A percentile compares a stretch with the other conserved stretches of the same genome.
These are phyloP conservation scores for Nibea coibor DNA, from an alignment of 2,113 vertebrate genomes.

Conservation along the genomic window DNA sequence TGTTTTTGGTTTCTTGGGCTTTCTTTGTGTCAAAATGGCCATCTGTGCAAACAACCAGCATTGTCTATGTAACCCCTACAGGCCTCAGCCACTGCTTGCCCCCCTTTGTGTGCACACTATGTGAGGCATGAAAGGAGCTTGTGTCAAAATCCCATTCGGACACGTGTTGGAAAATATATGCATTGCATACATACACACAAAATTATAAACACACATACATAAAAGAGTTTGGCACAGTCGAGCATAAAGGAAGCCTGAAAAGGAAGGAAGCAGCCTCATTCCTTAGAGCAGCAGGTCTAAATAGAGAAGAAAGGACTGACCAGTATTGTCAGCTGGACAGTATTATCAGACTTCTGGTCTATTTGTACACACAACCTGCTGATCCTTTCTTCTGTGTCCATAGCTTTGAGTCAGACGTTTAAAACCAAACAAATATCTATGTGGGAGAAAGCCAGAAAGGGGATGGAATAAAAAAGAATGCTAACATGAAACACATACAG, in stretches of 20 bases:
- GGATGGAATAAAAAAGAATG: not conserved
- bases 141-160: slow-evolving; percentile 44
- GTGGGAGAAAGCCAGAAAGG: slow-evolving; percentile 29
- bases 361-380: slow-evolving; percentile 58
- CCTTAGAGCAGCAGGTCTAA: slow-evolving; percentile 54
- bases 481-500: slow-evolving; percentile 11
- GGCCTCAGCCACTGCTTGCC: slow-evolving; percentile 25
- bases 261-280: slow-evolving; percentile 64
- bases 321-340: slow-evolving; percentile 62
- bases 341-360: slow-evolving; percentile 50
- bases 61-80: slow-evolving; percentile 53
- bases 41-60: slow-evolving; percentile 76
- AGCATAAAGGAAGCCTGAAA: slow-evolving; percentile 40
- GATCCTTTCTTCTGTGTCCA: slow-evolving; percentile 66
- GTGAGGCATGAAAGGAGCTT: slow-evolving; percentile 43
- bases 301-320: slow-evolving; percentile 58
- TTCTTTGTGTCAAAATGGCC: slow-evolving; percentile 67
- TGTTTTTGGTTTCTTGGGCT: slow-evolving; percentile 56
- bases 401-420: slow-evolving; percentile 27
- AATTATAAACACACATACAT: not conserved
- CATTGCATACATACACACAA: slow-evolving; percentile 3
- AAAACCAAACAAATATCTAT: slow-evolving; percentile 49
- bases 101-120: slow-evolving; percentile 51
- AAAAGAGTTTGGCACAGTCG: slow-evolving; percentile 35
- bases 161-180: slow-evolving; percentile 41